Evolutionary conservation across 2,113 vertebrate genomes (phyloP), one percentile per base, ranked within the genome.

Genomic region (Eubucco bourcierii): DNA sequence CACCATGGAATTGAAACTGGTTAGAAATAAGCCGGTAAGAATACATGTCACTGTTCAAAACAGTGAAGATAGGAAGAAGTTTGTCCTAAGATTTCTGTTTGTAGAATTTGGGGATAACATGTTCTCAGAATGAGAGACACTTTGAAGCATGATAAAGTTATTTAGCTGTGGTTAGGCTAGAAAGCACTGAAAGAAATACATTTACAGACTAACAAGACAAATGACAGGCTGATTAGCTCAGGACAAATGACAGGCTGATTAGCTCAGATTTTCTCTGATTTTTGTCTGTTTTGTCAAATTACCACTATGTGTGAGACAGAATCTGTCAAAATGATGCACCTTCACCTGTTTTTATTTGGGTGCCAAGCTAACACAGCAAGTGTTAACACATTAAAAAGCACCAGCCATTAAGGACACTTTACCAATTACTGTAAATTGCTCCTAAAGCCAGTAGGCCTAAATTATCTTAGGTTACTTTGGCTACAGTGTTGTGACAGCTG

Each of bases 381-480:
- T 75, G 41, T 80, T 75, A 84, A 87, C 33, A 58, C 23, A 67
- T 47, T 56, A 52, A 70, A 84, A 87, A 55, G 15, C 12, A 63
- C 76, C 44, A 87, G 28, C 71, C 9, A 73, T 80, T 80, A 88
- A 84, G 56, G 41, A 70, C 56, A 90, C 85, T 74, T 60, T 56
- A 73, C 66, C 64, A 93, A 52, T 83, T 90, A 82, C 19, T 58
- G 23, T 6, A 86, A 91, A 93, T 67, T 91, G 41, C 23, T 76
- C 73, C 58, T 86, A 80, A 91, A 85, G 19, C 53, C 76, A 78
- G 37, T 15, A 83, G 58, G 86, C 19, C 33, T 83, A 91, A 91
- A 87, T 77, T 90, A 95, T 83, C 83, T 95, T 56, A 67, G 64
- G 61, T 90, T 85, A 72, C 70, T 92, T 95, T 64, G 53, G 72